These are phyloP conservation scores for Valencia hispanica DNA, from an alignment of 2,797 vertebrate genomes.

Conservation along the genomic window DNA sequence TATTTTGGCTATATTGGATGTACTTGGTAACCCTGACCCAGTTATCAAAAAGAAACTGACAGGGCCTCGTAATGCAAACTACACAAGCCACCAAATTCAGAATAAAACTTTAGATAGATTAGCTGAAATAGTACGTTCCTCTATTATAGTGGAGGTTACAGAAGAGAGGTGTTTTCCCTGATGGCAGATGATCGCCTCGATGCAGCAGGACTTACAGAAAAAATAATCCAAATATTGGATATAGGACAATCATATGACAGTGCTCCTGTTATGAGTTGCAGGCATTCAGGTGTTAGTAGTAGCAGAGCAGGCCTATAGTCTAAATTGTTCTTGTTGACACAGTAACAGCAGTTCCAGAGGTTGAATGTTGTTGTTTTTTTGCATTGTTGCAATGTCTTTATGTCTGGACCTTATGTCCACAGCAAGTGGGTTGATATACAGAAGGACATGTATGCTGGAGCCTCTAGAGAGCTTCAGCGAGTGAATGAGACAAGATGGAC, in stretches of 20 bases:
- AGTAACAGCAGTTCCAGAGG: neutral
- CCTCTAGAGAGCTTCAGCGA: neutral
- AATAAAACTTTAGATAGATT: neutral
- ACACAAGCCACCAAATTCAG: neutral
- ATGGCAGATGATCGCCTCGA: neutral
- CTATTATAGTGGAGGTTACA: neutral
- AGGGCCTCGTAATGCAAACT: neutral
- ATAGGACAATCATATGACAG: slow-evolving; percentile 1
- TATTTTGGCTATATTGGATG: neutral
- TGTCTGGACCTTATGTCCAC: neutral
- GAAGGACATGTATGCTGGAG: neutral
- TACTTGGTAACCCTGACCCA: neutral
- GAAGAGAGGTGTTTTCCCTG: neutral
- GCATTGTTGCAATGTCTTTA: neutral
- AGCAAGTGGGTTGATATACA: neutral
- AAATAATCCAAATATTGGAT: neutral
- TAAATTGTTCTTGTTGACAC: slow-evolving; percentile 2
- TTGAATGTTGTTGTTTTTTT: neutral
- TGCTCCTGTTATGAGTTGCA: neutral
- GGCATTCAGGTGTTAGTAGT: neutral
- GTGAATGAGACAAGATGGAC: neutral
- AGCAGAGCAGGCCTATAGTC: neutral
- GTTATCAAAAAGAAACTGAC: neutral
- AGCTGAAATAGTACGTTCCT: neutral
- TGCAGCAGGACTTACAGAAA: neutral